Base-by-base conservation (phyloP, 2,888 invertebrate species). In the Oscheius myriophilus region DNA sequence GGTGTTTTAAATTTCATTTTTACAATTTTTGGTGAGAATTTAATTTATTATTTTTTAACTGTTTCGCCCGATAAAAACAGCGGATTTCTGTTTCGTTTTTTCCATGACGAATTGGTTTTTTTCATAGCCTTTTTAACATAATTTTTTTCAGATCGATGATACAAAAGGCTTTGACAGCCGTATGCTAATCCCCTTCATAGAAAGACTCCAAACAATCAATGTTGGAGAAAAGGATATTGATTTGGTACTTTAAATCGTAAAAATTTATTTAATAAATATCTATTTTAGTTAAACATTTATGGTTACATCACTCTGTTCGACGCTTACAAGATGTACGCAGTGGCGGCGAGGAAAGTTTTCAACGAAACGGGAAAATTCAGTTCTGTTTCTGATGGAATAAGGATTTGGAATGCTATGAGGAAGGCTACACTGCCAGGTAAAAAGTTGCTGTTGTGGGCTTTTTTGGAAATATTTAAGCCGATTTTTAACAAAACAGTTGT, bases 381-480 rank as follows among this genome's bases (percentile, higher is more conserved):
- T 14, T 51, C 51, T 2, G 75, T 78, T 0, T 67, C 65, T 6
- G 78, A 82, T 51, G 82, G 82, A n/a, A 69, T 70, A 7, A 67
- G 69, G 12, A 67, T 82, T 39, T 82, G 84, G 84, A 82, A 81
- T 62, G 73, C 75, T 54, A 82, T 82, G 82, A 52, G 82, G 23
- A 61, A 78, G 43, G 69, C 79, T 59, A 64, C 67, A 12, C 83
- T 84, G 39, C 67, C 74, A 16, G 81, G 81, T 78, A 53, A 16
- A 25, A 16, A 53, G 26, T 6, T 33, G 33, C n/a, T n/a, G n/a
- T n/a, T n/a, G n/a, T n/a, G n/a, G n/a, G n/a, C n/a, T n/a, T n/a
- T n/a, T n/a, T n/a, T n/a, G n/a, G n/a, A n/a, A n/a, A n/a, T n/a
- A n/a, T n/a, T n/a, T n/a, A n/a, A n/a, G n/a, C n/a, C n/a, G n/a